A percentile compares a stretch with the other conserved stretches of the same genome.
phyloP scores from a whole-genome alignment of 2,888 invertebrate genomes.

The Allophyes oxyacanthae region DNA sequence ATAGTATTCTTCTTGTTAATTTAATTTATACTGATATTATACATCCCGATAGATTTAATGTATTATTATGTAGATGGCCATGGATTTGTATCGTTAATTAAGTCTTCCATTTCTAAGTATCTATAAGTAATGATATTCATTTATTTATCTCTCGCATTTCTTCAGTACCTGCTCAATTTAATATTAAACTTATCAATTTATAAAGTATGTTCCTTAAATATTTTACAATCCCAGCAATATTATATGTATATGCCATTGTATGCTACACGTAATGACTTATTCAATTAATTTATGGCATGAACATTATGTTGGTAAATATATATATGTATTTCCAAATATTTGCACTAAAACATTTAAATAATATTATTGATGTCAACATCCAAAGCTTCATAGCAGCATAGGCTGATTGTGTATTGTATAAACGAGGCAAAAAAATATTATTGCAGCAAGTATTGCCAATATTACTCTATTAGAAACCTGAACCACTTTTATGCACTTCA shows the following conservation, averaged over 20 bases:
- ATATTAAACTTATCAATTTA: slow-evolving; percentile 68
- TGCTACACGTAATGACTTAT: slow-evolving; percentile 23
- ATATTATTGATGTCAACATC: slow-evolving; percentile 32
- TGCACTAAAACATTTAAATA: slow-evolving; percentile 39
- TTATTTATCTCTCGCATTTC: slow-evolving; percentile 70
- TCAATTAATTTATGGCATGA: slow-evolving; percentile 24
- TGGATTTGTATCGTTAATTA: slow-evolving; percentile 83
- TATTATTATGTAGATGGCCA: slow-evolving; percentile 75
- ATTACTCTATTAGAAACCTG: slow-evolving; percentile 24
- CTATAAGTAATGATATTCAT: slow-evolving; percentile 70
- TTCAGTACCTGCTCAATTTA: slow-evolving; percentile 81
- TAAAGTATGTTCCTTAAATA: slow-evolving; percentile 54
- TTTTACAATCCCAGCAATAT: slow-evolving; percentile 43
- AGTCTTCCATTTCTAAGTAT: slow-evolving; percentile 86
- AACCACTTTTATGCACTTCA: slow-evolving; percentile 36
- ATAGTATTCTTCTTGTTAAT: slow-evolving; percentile 72
- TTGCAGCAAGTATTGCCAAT: slow-evolving; percentile 28
- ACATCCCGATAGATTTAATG: slow-evolving; percentile 70
- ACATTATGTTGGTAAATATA: slow-evolving; percentile 31
- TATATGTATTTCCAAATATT: slow-evolving; percentile 37
- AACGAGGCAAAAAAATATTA: slow-evolving; percentile 21
- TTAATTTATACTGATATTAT: slow-evolving; percentile 67
- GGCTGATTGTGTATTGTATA: slow-evolving; percentile 35
- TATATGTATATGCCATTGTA: slow-evolving; percentile 28
- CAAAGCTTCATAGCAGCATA: slow-evolving; percentile 43